These are phyloP conservation scores for Albula glossodonta DNA, from an alignment of 2,113 vertebrate genomes.

Conservation along the genomic window DNA sequence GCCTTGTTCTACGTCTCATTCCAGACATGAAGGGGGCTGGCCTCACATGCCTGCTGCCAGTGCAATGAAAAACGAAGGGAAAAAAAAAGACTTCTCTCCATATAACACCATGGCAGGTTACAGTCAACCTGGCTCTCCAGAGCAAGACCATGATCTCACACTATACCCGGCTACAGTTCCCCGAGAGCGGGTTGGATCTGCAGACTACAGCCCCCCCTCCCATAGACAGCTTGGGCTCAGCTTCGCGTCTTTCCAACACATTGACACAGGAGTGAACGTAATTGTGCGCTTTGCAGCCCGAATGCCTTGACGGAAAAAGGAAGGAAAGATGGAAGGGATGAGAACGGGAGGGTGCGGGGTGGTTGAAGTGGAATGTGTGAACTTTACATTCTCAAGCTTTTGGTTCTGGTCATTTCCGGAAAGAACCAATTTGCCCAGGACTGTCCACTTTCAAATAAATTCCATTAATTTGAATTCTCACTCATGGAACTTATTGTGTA, in stretches of 20 bases:
- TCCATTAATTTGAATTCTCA: background rate
- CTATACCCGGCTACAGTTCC: background rate
- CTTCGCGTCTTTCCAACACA: background rate
- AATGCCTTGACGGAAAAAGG: too few relatives aligned
- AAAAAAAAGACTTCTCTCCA: slow-evolving; percentile 36
- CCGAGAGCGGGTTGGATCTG: background rate
- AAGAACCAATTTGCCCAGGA: background rate
- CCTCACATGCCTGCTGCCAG: slow-evolving; percentile 36
- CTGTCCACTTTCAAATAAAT: background rate
- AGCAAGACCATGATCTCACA: background rate
- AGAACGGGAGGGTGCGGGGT: too few relatives aligned
- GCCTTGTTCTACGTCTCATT: slow-evolving; percentile 35
- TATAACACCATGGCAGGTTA: background rate
- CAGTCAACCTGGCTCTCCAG: background rate
- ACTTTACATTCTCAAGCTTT: background rate
- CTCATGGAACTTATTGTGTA: background rate
- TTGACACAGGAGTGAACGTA: background rate
- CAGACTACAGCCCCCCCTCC: background rate
- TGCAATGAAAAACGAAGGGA: slow-evolving; percentile 24
- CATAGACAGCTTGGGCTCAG: background rate
- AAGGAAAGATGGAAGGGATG: too few relatives aligned
- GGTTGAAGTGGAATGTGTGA: background rate
- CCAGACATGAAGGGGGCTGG: slow-evolving; percentile 35
- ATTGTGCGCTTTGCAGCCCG: background rate
- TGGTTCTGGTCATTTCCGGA: background rate